These are phyloP conservation scores for Otolemur garnettii DNA, from an alignment of 2,113 vertebrate genomes.

Conservation along the genomic window DNA sequence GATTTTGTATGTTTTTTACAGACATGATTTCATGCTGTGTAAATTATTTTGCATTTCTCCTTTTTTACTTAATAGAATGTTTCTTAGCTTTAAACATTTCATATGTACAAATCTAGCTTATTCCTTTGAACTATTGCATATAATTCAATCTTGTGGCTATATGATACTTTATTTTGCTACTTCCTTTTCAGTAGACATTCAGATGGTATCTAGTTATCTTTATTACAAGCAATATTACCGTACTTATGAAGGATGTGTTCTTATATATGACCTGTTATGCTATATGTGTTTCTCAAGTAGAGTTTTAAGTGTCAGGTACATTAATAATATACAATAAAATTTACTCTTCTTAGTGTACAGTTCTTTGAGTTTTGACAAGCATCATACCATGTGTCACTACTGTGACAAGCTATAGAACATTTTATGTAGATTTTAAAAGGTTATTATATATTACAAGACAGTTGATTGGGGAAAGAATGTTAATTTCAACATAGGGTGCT, in stretches of 20 bases:
- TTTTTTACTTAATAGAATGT: conserved; percentile 12
- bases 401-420: background rate
- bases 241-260: background rate
- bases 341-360: background rate
- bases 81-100: conserved; percentile 12
- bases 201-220: background rate
- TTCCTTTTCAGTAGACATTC: background rate
- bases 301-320: conserved; percentile 22
- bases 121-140: conserved; percentile 7
- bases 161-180: background rate
- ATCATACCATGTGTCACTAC: background rate
- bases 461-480: background rate
- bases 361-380: conserved; percentile 7
- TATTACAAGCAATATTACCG: background rate
- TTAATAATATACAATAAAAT: background rate
- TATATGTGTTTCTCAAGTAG: background rate
- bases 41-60: background rate
- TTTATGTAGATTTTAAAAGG: background rate
- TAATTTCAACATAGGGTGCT: background rate
- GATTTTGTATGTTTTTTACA: conserved; percentile 14
- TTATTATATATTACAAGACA: background rate
- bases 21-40: background rate
- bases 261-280: background rate
- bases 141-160: background rate
- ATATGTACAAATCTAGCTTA: background rate